These are phyloP conservation scores for Drusus annulatus DNA, from an alignment of 1,140 invertebrate species.

Conservation along the genomic window DNA sequence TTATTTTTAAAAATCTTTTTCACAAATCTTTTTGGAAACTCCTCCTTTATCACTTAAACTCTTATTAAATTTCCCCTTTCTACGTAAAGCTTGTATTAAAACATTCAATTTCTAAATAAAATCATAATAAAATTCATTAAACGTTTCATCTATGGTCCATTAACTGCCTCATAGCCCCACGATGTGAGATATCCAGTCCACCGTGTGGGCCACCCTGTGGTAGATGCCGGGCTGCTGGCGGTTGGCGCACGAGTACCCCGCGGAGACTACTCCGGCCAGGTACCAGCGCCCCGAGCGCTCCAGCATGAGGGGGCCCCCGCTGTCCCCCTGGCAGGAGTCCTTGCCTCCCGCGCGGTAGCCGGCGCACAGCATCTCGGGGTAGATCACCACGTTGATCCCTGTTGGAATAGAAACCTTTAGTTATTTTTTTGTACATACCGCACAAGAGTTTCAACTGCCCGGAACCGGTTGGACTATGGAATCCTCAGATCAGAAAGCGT, in stretches of 20 bases:
- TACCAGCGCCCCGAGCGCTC: constrained; percentile 90
- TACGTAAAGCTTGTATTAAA: no score
- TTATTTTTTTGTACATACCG: no score
- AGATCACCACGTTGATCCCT: constrained; percentile 92
- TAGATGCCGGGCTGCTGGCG: constrained; percentile 94
- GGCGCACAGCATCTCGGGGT: constrained; percentile 97
- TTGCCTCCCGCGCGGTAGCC: constrained; percentile 93
- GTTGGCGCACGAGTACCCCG: constrained; percentile 94
- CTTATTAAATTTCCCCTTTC: no score
- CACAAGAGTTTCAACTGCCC: no score
- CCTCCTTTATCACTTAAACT: no score
- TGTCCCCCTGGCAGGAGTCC: constrained; percentile 83
- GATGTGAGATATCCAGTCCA: constrained; percentile 89
- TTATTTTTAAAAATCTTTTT: no score
- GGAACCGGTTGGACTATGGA: no score
- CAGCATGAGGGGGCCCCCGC: constrained; percentile 91
- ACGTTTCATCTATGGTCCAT: no score
- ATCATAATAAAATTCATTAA: no score
- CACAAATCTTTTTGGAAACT: no score
- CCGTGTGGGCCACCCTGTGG: constrained; percentile 92
- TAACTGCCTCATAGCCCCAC: constrained; percentile 62
- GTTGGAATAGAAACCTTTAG: constrained; percentile 20
- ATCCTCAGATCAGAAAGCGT: no score
- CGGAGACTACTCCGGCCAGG: constrained; percentile 88
- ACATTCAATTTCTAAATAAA: no score